Evolutionary conservation across 2,888 invertebrate genomes (phyloP).

Genomic region (Neocrepidodera transversa): DNA sequence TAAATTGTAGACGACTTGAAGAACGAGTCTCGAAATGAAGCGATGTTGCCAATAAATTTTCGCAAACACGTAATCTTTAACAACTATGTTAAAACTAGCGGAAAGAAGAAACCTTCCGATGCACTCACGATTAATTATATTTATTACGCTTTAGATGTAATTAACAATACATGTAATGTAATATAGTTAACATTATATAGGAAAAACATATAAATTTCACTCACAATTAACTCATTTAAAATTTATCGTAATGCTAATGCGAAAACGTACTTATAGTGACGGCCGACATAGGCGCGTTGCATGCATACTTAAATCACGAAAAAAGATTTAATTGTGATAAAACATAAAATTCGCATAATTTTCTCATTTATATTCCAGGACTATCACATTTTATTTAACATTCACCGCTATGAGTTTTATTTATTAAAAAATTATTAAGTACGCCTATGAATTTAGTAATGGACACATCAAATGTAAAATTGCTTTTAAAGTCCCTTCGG

Average conservation of each 20-base stretch:
- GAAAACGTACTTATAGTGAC: neutral
- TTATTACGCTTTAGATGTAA: no score
- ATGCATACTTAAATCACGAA: neutral
- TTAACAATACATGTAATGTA: no score
- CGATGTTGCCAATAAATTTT: constrained; percentile 32
- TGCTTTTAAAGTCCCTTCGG: constrained; percentile 21
- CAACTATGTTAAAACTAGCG: no score
- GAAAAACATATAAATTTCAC: neutral
- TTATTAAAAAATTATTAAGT: no score
- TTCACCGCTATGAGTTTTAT: no score
- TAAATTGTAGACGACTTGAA: constrained; percentile 53
- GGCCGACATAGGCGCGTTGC: neutral
- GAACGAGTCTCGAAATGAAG: constrained; percentile 43
- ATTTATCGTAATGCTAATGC: neutral
- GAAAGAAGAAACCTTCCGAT: no score
- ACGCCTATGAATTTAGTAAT: constrained; percentile 19
- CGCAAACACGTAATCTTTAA: no score
- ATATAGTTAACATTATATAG: no score
- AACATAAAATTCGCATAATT: constrained; percentile 10
- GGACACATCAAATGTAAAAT: constrained; percentile 34
- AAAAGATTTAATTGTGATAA: constrained; percentile 9
- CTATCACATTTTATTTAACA: neutral
- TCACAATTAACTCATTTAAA: neutral
- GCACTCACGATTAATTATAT: no score
- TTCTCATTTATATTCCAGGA: constrained; percentile 3